phyloP scores from a whole-genome alignment of 2,113 vertebrate species.

The Lepisosteus oculatus region DNA sequence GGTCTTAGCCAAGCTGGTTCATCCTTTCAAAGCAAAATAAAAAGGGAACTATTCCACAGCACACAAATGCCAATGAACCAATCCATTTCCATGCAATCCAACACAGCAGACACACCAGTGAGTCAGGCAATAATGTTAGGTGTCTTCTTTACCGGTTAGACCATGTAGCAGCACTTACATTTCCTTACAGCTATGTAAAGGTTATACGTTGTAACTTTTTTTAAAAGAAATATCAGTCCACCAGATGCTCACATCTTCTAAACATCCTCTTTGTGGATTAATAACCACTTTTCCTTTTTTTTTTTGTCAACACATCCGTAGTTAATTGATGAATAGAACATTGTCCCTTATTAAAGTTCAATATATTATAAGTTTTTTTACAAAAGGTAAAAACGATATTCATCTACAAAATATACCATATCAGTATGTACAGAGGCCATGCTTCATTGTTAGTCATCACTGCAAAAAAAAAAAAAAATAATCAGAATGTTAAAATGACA shows the following conservation, averaged over 20 bases:
- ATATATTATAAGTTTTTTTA: constrained; percentile 87
- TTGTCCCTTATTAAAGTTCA: constrained; percentile 54
- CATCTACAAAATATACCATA: constrained; percentile 79
- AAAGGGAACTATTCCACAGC: constrained; percentile 27
- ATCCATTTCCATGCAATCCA: constrained; percentile 34
- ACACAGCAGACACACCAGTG: constrained; percentile 30
- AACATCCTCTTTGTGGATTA: no score
- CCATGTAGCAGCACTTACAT: constrained; percentile 47
- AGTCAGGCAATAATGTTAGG: constrained; percentile 45
- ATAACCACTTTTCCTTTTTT: no score
- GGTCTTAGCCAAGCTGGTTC: constrained; percentile 58
- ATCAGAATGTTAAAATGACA: constrained; percentile 24
- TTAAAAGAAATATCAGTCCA: no score
- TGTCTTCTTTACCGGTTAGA: constrained; percentile 30
- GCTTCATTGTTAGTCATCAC: constrained; percentile 80
- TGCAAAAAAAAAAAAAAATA: constrained; percentile 69
- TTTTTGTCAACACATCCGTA: constrained; percentile 12
- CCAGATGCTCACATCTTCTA: no score
- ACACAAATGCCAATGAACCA: neutral
- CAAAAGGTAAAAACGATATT: constrained; percentile 61
- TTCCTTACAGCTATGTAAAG: constrained; percentile 19
- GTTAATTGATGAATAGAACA: constrained; percentile 14
- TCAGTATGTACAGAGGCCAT: constrained; percentile 80
- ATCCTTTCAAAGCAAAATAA: constrained; percentile 53
- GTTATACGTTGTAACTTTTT: neutral